phyloP scores from a whole-genome alignment of 2,888 invertebrate species.

The Serripes groenlandicus region DNA sequence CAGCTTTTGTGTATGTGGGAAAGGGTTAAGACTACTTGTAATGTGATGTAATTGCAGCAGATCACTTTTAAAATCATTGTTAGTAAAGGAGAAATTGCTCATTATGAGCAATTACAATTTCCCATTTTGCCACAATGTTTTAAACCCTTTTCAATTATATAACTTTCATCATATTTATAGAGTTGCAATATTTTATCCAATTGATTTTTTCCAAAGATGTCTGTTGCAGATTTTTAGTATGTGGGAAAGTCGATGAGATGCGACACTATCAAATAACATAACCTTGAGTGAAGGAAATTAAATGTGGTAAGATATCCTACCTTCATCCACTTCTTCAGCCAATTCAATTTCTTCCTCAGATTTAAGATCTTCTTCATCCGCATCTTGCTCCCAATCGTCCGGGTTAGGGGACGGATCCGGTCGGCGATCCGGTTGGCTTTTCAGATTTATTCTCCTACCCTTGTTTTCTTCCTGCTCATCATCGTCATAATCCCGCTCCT shows the following conservation, averaged over 20 bases:
- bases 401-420: constrained; percentile 25
- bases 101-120: not conserved
- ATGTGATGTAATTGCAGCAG: too few relatives aligned
- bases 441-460: constrained; percentile 34
- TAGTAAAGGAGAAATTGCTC: not conserved
- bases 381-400: constrained; percentile 7
- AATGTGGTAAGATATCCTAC: too few relatives aligned
- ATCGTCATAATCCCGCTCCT: constrained; percentile 39
- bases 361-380: constrained; percentile 21
- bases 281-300: too few relatives aligned
- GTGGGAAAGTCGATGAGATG: too few relatives aligned
- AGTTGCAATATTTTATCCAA: too few relatives aligned
- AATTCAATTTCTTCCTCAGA: constrained; percentile 48
- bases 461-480: not conserved
- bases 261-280: not conserved
- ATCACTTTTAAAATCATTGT: too few relatives aligned
- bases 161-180: too few relatives aligned
- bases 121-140: not conserved
- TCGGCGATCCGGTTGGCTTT: constrained; percentile 27
- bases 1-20: too few relatives aligned
- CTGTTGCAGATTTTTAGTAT: too few relatives aligned
- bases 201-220: too few relatives aligned
- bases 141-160: not conserved
- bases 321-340: constrained; percentile 24
- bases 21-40: too few relatives aligned